Conservation (phyloP, 1,140 invertebrate species). For the Meloidogyne exigua region DNA sequence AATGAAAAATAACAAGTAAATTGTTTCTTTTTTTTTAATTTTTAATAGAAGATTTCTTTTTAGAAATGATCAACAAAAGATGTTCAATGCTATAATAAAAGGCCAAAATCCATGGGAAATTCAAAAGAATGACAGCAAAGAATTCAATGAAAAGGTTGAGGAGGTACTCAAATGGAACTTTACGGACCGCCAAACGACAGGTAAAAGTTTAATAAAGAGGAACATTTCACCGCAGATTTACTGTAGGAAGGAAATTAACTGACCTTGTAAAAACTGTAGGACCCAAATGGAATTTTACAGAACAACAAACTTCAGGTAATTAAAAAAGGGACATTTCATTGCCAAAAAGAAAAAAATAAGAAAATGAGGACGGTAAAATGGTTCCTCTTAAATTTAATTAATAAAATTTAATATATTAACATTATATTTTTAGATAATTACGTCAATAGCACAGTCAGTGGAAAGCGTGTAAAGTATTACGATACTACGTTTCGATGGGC, state of each 20-base stretch:
- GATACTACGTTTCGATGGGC: background rate
- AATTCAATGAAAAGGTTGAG: background rate
- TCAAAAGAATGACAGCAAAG: background rate
- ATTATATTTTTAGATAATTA: background rate
- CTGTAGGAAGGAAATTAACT: background rate
- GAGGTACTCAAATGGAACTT: background rate
- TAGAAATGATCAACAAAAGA: background rate
- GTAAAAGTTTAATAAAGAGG: background rate
- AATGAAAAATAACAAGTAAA: background rate
- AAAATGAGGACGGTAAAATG: no score
- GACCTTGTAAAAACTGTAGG: background rate
- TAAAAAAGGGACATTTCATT: no score
- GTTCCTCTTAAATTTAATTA: background rate
- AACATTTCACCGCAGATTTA: background rate
- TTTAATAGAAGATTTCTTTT: background rate
- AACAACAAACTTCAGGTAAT: no score
- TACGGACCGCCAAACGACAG: background rate
- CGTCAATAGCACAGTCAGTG: background rate
- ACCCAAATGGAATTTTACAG: no score
- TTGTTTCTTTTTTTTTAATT: background rate
- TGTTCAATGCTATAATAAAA: background rate
- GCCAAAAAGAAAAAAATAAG: no score
- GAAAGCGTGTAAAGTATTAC: background rate
- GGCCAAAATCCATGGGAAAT: background rate
- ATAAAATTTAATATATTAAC: background rate